phyloP scores from a whole-genome alignment of 1,140 invertebrate genomes.

The Nasonia longicornis region DNA sequence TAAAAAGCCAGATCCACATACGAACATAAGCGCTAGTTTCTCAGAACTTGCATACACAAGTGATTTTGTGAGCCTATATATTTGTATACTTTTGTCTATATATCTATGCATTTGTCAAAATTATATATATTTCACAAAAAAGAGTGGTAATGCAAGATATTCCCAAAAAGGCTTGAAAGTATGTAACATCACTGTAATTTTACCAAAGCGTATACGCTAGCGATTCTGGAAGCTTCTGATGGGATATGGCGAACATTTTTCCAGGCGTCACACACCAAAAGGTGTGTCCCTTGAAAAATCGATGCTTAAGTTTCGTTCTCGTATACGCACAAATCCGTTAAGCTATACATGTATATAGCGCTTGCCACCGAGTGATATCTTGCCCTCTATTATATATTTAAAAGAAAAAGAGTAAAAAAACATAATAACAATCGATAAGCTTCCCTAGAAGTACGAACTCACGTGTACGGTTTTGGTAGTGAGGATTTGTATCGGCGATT shows the following conservation, averaged over 20 bases:
- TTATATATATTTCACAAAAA: background rate
- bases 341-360: conserved; percentile 24
- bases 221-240: background rate
- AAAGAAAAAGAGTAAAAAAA: conserved; percentile 21
- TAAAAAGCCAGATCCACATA: background rate
- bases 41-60: conserved; percentile 36
- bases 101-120: conserved; percentile 32
- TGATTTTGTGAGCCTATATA: conserved; percentile 30
- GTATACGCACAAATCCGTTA: background rate
- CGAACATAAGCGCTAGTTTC: conserved; percentile 23
- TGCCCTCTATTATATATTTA: conserved; percentile 23
- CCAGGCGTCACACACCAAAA: background rate
- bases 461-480: conserved; percentile 64
- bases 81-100: conserved; percentile 31
- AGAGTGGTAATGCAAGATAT: conserved; percentile 20
- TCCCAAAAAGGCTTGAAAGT: background rate
- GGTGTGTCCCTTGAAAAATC: too few species aligned
- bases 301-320: background rate
- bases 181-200: background rate
- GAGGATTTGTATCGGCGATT: conserved; percentile 85
- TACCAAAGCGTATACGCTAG: background rate
- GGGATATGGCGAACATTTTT: too few species aligned
- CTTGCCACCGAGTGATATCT: conserved; percentile 21
- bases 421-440: background rate
- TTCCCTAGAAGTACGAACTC: background rate